Conservation (phyloP, 2,888 invertebrate species). For the Orthosia incerta region DNA sequence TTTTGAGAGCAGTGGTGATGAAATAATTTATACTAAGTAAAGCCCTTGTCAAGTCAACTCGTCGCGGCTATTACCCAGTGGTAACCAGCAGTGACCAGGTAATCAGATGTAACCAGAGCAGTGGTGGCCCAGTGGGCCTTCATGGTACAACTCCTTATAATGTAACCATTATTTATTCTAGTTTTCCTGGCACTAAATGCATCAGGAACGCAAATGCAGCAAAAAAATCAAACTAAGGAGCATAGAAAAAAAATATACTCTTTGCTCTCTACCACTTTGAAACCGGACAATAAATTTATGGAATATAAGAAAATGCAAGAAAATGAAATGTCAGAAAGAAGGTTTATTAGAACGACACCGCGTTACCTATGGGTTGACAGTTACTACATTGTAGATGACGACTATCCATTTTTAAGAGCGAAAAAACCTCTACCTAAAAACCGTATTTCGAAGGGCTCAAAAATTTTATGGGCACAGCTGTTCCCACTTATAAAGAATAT, state of each 20-base stretch:
- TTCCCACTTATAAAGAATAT: neutral
- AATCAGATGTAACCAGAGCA: too few species aligned
- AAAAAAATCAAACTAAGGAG: neutral
- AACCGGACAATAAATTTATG: neutral
- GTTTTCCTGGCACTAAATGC: neutral
- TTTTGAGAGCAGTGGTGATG: too few species aligned
- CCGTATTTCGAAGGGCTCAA: neutral
- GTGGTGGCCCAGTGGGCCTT: too few species aligned
- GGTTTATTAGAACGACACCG: too few species aligned
- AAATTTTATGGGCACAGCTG: neutral
- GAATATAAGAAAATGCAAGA: neutral
- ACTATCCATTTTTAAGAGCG: slow-evolving; percentile 4
- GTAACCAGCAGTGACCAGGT: too few species aligned
- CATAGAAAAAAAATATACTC: slow-evolving; percentile 5
- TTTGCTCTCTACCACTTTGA: neutral
- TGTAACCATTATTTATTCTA: slow-evolving; percentile 1
- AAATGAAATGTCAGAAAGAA: neutral
- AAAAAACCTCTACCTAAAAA: neutral
- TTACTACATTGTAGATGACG: slow-evolving; percentile 10
- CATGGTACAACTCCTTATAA: too few species aligned
- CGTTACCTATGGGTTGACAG: neutral
- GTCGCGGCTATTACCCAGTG: too few species aligned
- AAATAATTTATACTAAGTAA: too few species aligned
- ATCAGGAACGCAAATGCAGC: neutral
- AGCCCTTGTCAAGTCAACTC: too few species aligned